Evolutionary conservation across 1,140 invertebrate genomes (phyloP).

Genomic region (Ceratina australensis): DNA sequence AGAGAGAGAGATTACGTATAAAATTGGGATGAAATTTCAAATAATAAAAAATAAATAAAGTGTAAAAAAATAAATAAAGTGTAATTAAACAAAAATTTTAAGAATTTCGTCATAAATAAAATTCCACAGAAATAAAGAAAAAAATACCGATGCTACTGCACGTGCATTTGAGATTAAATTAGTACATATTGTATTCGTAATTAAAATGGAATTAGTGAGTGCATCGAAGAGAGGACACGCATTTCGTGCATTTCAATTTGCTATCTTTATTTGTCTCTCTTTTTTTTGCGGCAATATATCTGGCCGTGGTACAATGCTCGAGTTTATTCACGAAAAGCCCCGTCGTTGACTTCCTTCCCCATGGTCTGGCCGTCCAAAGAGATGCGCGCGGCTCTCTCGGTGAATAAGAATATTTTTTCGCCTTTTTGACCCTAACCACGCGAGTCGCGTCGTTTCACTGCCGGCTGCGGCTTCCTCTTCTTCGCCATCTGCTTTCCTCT

Average conservation of each 20-base stretch:
- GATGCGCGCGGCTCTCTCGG: slow-evolving; percentile 7
- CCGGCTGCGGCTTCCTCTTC: background rate
- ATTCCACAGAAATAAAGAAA: no score
- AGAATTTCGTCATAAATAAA: no score
- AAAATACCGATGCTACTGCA: no score
- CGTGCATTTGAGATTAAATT: no score
- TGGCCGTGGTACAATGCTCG: slow-evolving; percentile 31
- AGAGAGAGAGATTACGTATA: background rate
- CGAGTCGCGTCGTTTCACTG: slow-evolving; percentile 16
- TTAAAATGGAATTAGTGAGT: background rate
- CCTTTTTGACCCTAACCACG: slow-evolving; percentile 23
- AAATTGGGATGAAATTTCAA: no score
- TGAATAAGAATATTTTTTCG: slow-evolving; percentile 51
- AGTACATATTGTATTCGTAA: no score
- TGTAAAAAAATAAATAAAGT: no score
- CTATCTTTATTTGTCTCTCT: background rate
- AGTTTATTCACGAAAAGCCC: slow-evolving; percentile 46
- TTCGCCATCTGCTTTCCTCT: background rate
- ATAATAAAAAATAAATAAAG: no score
- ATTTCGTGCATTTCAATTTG: slow-evolving; percentile 21
- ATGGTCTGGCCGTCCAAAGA: slow-evolving; percentile 28
- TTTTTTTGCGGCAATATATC: slow-evolving; percentile 33
- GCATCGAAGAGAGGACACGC: background rate
- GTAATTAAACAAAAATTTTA: no score
- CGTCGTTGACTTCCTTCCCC: slow-evolving; percentile 24